Evolutionary conservation across 2,113 vertebrate species (phyloP), one percentile per base, ranked within the genome.

Genomic region (Phycodurus eques): DNA sequence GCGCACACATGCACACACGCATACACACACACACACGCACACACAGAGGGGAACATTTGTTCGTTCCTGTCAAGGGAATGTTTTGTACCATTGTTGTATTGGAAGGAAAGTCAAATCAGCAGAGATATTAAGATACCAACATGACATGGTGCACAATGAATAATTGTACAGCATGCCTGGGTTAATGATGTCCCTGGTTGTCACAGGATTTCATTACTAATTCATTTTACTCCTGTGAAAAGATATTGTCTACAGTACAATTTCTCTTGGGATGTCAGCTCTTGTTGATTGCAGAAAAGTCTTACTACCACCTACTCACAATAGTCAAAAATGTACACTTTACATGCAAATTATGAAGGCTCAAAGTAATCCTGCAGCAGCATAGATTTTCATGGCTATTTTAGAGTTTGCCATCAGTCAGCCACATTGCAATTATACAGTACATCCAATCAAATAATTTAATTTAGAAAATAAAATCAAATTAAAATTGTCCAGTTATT

Each of bases 81-180:
- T 51, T 76, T 62, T 46, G 51, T 62, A 33, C 22, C 13, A 69
- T 80, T 80, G 74, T 78, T 75, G 47, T 22, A 10, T 72, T 43
- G 68, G 59, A 68, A 57, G 59, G 64, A 35, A 46, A 79, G 54
- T 73, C 20, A 76, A 31, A 79, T 76, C 72, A 71, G 75, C 66
- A 9, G 22, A 76, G 65, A 73, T 78, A 83, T 83, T 67, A 72
- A 72, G 68, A 68, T 68, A 79, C 81, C 70, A 72, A 62, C 57
- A 66, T 19, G 49, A 66, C 49, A 39, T 44, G 20, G 47, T 54
- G 60, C 62, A 72, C 39, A 69, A 72, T 77, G 65, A 83, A 62
- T 76, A 20, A 27, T 59, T 77, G 33, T 27, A 63, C 71, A 42
- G 27, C 1, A 2, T 47, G 44, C 66, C 44, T 61, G 31, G 60